These are phyloP conservation scores for Theropithecus gelada DNA, from an alignment of 2,113 vertebrate genomes.

Conservation along the genomic window DNA sequence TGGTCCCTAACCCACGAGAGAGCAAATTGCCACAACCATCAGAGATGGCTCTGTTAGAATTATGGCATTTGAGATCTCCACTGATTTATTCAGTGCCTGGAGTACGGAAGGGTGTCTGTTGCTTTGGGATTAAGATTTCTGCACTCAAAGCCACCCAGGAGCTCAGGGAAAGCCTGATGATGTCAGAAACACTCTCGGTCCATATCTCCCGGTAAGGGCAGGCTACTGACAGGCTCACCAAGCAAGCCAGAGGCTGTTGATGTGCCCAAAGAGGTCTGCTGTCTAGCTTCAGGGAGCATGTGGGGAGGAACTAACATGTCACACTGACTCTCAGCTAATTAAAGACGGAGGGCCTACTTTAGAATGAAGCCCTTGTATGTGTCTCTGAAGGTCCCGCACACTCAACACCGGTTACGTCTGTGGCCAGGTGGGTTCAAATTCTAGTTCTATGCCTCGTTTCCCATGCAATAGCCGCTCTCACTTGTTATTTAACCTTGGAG, in stretches of 20 bases:
- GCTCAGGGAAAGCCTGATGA: not conserved
- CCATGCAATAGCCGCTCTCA: no score
- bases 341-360: not conserved
- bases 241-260: not conserved
- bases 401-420: not conserved
- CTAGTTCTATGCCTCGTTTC: not conserved
- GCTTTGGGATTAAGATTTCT: constrained; percentile 26
- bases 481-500: not conserved
- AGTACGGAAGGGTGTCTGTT: not conserved
- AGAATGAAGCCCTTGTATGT: fast-evolving
- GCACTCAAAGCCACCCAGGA: constrained; percentile 10
- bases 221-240: not conserved
- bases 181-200: not conserved
- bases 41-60: not conserved
- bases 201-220: not conserved
- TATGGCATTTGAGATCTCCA: constrained; percentile 11
- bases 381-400: not conserved
- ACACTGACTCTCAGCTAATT: not conserved
- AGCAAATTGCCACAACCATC: not conserved
- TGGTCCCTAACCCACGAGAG: constrained; percentile 23
- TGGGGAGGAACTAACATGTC: fast-evolving
- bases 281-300: not conserved
- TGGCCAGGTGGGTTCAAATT: not conserved
- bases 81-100: constrained; percentile 50
- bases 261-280: not conserved